Evolutionary conservation across 1,140 invertebrate genomes (phyloP).

Genomic region (Musca domestica): DNA sequence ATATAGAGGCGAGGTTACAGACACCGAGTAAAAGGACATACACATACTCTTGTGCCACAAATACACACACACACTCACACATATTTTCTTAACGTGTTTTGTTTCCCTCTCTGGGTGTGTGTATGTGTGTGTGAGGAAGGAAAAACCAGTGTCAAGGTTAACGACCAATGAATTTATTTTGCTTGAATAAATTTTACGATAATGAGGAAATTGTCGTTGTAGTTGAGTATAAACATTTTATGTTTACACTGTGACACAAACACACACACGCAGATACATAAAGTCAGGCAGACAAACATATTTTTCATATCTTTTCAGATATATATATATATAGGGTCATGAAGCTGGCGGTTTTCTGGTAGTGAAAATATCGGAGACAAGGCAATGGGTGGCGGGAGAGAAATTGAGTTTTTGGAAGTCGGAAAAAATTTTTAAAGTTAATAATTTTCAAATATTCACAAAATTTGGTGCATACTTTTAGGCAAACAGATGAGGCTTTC

Average conservation of each 20-base stretch:
- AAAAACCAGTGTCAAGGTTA: slow-evolving; percentile 55
- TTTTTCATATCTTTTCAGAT: neutral
- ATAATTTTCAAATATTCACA: too few species aligned
- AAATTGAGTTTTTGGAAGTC: too few species aligned
- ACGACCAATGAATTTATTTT: slow-evolving; percentile 56
- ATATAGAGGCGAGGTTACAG: too few species aligned
- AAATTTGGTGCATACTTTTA: too few species aligned
- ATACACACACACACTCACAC: slow-evolving; percentile 6
- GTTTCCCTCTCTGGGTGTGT: neutral
- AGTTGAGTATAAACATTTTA: slow-evolving; percentile 31
- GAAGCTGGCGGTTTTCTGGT: too few species aligned
- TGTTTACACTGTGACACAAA: neutral
- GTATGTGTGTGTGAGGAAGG: slow-evolving; percentile 36
- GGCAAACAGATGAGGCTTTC: too few species aligned
- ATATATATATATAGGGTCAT: neutral
- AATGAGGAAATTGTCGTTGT: slow-evolving; percentile 55
- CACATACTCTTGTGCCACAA: too few species aligned
- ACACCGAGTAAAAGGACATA: too few species aligned
- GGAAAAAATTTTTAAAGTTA: too few species aligned
- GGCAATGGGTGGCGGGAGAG: too few species aligned
- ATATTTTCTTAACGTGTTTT: slow-evolving; percentile 3
- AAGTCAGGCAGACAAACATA: neutral
- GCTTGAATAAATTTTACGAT: slow-evolving; percentile 56
- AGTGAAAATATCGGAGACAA: too few species aligned
- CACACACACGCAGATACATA: neutral